Conservation (phyloP, 2,113 vertebrate genomes). For the Heterotis niloticus region DNA sequence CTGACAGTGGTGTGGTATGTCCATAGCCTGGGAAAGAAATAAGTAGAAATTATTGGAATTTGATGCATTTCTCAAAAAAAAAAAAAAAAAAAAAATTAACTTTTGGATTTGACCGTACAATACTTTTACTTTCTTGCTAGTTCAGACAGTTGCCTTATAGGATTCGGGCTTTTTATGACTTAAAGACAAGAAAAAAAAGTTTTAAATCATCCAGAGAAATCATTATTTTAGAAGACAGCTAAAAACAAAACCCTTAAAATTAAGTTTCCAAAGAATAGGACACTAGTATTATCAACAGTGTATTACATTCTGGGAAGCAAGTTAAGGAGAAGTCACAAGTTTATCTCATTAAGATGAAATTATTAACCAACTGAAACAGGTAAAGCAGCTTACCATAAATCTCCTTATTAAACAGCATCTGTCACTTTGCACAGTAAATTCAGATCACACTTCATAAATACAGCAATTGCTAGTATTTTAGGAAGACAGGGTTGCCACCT, state of each 20-base stretch:
- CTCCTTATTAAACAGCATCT: background rate
- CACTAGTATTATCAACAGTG: background rate
- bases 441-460: background rate
- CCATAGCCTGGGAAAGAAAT: slow-evolving; percentile 71
- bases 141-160: no score
- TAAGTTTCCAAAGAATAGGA: background rate
- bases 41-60: background rate
- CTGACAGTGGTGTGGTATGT: slow-evolving; percentile 77
- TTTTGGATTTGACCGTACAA: background rate
- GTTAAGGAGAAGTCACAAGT: no score
- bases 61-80: background rate
- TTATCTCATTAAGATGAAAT: no score
- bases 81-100: background rate
- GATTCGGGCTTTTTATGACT: no score
- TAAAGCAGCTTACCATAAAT: no score
- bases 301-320: background rate
- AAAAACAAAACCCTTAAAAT: no score
- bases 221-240: no score
- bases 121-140: background rate
- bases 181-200: no score
- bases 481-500: no score
- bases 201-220: no score
- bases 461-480: no score
- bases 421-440: background rate
- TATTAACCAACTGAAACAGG: no score